These are phyloP conservation scores for Maniola hyperantus DNA, from an alignment of 2,888 invertebrate genomes.

Conservation along the genomic window DNA sequence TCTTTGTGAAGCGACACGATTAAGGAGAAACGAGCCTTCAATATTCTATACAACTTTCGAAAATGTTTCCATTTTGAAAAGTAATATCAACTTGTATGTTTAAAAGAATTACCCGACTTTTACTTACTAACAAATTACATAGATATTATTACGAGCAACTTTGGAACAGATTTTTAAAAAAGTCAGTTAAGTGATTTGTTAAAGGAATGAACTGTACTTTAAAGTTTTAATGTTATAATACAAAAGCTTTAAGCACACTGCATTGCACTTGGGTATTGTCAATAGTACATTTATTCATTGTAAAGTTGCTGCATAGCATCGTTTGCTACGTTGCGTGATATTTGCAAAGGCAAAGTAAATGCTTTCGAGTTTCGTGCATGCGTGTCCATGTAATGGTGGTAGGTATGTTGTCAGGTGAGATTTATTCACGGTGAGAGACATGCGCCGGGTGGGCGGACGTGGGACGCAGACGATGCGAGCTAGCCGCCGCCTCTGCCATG, in stretches of 20 bases:
- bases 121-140: no score
- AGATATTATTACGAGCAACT: not conserved
- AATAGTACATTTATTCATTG: slow-evolving; percentile 16
- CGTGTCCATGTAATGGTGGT: slow-evolving; percentile 34
- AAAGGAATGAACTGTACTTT: not conserved
- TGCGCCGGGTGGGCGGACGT: slow-evolving; percentile 58
- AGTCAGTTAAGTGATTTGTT: not conserved
- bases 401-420: slow-evolving; percentile 64
- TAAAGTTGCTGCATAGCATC: slow-evolving; percentile 23
- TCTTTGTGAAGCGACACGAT: slow-evolving; percentile 55
- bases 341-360: slow-evolving; percentile 31
- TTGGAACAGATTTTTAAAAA: not conserved
- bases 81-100: not conserved
- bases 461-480: slow-evolving; percentile 63
- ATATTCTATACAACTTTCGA: slow-evolving; percentile 15
- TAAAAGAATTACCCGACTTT: not conserved
- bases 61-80: not conserved
- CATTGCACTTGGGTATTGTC: slow-evolving; percentile 5
- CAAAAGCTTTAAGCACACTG: not conserved
- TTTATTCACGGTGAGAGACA: slow-evolving; percentile 66
- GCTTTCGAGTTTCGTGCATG: slow-evolving; percentile 29
- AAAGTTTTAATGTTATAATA: not conserved
- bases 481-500: slow-evolving; percentile 58
- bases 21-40: slow-evolving; percentile 53
- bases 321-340: slow-evolving; percentile 27